These are phyloP conservation scores for Pseudotriccus pelzelni DNA, from an alignment of 2,797 vertebrate genomes.

Conservation along the genomic window DNA sequence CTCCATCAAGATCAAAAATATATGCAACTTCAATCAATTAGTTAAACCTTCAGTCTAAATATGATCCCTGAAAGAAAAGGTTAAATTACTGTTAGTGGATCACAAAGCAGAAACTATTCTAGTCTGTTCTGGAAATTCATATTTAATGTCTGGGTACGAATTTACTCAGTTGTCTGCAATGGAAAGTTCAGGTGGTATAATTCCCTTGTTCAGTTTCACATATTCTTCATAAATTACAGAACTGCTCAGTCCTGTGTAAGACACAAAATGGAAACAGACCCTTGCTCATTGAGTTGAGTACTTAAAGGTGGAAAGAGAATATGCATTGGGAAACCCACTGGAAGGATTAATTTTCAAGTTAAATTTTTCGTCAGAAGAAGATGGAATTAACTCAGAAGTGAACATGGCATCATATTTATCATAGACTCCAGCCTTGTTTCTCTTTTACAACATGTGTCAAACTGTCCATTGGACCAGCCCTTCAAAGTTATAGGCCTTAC, in stretches of 20 bases:
- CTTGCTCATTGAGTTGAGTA: neutral
- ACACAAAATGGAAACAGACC: neutral
- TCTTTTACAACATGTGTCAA: neutral
- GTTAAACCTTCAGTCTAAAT: neutral
- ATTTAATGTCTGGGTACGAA: neutral
- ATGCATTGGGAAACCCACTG: neutral
- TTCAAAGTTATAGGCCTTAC: neutral
- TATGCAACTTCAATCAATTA: neutral
- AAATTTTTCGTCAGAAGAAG: neutral
- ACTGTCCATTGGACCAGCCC: neutral
- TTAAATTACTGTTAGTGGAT: neutral
- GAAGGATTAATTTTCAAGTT: conserved; percentile 44
- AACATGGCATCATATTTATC: conserved; percentile 30
- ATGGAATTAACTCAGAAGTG: conserved; percentile 22
- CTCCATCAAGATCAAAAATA: neutral
- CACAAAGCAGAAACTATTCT: neutral
- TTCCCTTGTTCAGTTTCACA: neutral
- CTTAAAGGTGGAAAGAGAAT: conserved; percentile 33
- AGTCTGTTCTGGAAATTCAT: neutral
- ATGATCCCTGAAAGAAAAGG: neutral
- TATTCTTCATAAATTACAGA: conserved; percentile 4
- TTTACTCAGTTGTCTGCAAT: neutral
- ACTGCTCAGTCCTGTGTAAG: neutral
- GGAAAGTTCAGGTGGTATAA: neutral
- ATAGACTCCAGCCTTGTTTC: conserved; percentile 5